Evolutionary conservation across 2,888 invertebrate genomes (phyloP).

Genomic region (Masnerella sp.): DNA sequence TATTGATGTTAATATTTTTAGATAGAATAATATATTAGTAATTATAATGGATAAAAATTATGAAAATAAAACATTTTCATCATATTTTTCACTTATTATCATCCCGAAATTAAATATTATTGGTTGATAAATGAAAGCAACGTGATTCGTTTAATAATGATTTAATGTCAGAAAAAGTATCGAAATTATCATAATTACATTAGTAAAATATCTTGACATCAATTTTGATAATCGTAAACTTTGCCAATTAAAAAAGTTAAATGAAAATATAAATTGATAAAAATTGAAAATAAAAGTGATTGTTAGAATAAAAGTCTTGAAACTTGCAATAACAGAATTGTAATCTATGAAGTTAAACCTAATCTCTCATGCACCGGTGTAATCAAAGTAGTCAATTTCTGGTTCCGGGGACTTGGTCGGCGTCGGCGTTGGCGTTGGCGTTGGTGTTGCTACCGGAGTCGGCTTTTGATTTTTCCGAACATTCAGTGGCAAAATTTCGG

Average conservation of each 20-base stretch:
- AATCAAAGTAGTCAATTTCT: slow-evolving; percentile 72
- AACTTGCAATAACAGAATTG: too few species aligned
- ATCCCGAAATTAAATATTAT: too few species aligned
- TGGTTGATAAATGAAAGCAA: too few species aligned
- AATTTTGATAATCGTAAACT: slow-evolving; percentile 13
- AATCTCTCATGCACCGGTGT: slow-evolving; percentile 21
- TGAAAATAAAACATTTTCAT: slow-evolving; percentile 58
- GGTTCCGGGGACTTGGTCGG: slow-evolving; percentile 69
- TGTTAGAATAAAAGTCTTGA: too few species aligned
- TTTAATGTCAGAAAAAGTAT: slow-evolving; percentile 37
- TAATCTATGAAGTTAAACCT: background rate
- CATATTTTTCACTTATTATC: too few species aligned
- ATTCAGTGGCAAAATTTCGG: slow-evolving; percentile 71
- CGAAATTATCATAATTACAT: slow-evolving; percentile 21
- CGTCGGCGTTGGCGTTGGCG: slow-evolving; percentile 60
- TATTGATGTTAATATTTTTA: slow-evolving; percentile 57
- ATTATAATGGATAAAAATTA: slow-evolving; percentile 40
- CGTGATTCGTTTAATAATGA: slow-evolving; percentile 16
- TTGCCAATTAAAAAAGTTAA: slow-evolving; percentile 4
- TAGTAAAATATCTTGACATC: slow-evolving; percentile 14
- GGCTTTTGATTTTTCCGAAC: slow-evolving; percentile 67
- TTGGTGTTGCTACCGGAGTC: slow-evolving; percentile 64
- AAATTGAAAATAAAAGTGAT: too few species aligned
- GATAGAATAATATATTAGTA: slow-evolving; percentile 49
- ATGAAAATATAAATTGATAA: too few species aligned